Evolutionary conservation across 2,888 invertebrate species (phyloP), one percentile per base, ranked within the genome.

Genomic region (Troilus luridus): DNA sequence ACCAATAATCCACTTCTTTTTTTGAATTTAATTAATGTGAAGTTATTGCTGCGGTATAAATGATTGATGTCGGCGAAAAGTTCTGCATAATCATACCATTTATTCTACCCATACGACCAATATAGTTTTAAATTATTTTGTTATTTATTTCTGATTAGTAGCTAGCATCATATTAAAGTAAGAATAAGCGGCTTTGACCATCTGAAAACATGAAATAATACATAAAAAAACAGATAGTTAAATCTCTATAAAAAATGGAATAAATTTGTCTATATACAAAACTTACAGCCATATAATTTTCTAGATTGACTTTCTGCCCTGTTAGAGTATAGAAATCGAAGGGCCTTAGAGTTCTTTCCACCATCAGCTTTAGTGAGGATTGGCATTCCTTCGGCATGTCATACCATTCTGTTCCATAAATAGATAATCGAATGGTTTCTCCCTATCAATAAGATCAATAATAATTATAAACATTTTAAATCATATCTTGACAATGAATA

Each of bases 281-380:
- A 88, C 91, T 60, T 64, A 88, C 91, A 21, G 88, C 59, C 88
- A 91, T 91, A 54, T 41, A 91, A 58, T 64, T 88, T 56, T 88
- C 24, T 12, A 91, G 85, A 21, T 85, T 56, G 5, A 91, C 88
- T 88, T 54, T 24, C 54, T 85, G 67, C 17, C 91, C 91, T 19
- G 88, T 77, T 21, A 58, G 11, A 10, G 91, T 91, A 19, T 19
- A 88, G n/a, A 88, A 91, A 19, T 58, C 11, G 5, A 91, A n/a
- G n/a, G 88, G 91, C n/a, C 10, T 60, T 62, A 91, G 21, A 2
- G 91, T 91, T 24, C 91, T 91, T 60, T 27, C 64, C 11, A 91
- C 21, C 91, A 91, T 91, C n/a, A 91, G n/a, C n/a, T 88, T 60
- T 11, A 91, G 24, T 5, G 91, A 19, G 7, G 88, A 88, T 64